Evolutionary conservation across 1,140 invertebrate genomes (phyloP).

Genomic region (Proctacanthus coquilletti): DNA sequence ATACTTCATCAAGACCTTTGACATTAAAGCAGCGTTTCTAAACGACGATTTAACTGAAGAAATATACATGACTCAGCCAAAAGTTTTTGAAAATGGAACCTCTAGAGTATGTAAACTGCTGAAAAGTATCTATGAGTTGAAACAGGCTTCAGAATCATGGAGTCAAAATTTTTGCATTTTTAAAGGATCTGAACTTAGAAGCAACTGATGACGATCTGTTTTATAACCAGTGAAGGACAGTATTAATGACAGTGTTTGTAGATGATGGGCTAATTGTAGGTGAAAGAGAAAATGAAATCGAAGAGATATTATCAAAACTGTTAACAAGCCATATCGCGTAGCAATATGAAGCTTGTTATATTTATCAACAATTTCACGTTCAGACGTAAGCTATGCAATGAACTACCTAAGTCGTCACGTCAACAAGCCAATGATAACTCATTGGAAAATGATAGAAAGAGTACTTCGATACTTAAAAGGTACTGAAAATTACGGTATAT

Average conservation of each 20-base stretch:
- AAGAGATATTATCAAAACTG: too few relatives aligned
- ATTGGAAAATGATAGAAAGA: slow-evolving; percentile 21
- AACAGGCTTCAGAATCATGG: slow-evolving; percentile 22
- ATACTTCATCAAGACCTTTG: too few relatives aligned
- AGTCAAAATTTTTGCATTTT: slow-evolving; percentile 11
- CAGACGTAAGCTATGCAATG: slow-evolving; percentile 26
- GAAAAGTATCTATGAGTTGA: slow-evolving; percentile 29
- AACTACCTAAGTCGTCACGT: slow-evolving; percentile 18
- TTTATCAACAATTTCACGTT: slow-evolving; percentile 18
- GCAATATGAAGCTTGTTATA: slow-evolving; percentile 22
- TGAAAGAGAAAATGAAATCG: too few relatives aligned
- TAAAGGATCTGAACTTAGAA: slow-evolving; percentile 9
- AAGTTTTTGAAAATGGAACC: slow-evolving; percentile 15
- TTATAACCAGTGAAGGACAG: too few relatives aligned
- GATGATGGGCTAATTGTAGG: too few relatives aligned
- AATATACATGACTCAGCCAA: slow-evolving; percentile 24
- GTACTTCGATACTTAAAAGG: slow-evolving; percentile 24
- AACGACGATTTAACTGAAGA: slow-evolving; percentile 28
- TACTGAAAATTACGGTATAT: too few relatives aligned
- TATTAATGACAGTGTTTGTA: too few relatives aligned
- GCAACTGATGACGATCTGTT: slow-evolving; percentile 13
- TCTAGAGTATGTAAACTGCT: slow-evolving; percentile 22
- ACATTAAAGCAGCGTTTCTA: slow-evolving; percentile 31
- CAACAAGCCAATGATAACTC: slow-evolving; percentile 8
- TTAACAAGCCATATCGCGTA: slow-evolving; percentile 17